phyloP scores from a whole-genome alignment of 2,797 vertebrate species.

The Eospalax fontanierii region DNA sequence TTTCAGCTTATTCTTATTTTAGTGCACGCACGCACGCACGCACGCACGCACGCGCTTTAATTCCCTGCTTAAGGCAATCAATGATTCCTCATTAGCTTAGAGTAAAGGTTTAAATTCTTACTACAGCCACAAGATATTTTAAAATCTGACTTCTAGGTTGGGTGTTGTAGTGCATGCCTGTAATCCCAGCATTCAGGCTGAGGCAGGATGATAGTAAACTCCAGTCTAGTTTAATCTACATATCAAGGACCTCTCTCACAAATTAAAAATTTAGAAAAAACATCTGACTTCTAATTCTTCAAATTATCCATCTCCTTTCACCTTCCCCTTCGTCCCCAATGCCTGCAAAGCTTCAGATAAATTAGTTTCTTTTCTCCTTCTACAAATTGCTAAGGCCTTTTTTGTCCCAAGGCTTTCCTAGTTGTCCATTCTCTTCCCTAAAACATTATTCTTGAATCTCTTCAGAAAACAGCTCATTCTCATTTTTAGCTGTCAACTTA shows the following conservation, averaged over 20 bases:
- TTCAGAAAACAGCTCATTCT: background rate
- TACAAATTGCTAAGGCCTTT: background rate
- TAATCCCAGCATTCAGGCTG: background rate
- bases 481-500: background rate
- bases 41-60: background rate
- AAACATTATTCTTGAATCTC: background rate
- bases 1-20: background rate
- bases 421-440: background rate
- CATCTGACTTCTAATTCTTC: background rate
- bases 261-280: background rate
- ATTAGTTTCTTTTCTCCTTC: background rate
- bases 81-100: background rate
- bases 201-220: background rate
- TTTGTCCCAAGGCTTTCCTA: background rate
- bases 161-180: background rate
- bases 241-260: background rate
- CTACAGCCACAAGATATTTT: background rate
- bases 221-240: background rate
- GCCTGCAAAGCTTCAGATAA: background rate
- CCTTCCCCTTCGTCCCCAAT: background rate
- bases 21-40: background rate
- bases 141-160: background rate
- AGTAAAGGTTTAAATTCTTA: constrained; percentile 32
- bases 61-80: background rate
- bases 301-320: background rate